These are phyloP conservation scores for Odontothrips loti DNA, from an alignment of 2,888 invertebrate species.

Conservation along the genomic window DNA sequence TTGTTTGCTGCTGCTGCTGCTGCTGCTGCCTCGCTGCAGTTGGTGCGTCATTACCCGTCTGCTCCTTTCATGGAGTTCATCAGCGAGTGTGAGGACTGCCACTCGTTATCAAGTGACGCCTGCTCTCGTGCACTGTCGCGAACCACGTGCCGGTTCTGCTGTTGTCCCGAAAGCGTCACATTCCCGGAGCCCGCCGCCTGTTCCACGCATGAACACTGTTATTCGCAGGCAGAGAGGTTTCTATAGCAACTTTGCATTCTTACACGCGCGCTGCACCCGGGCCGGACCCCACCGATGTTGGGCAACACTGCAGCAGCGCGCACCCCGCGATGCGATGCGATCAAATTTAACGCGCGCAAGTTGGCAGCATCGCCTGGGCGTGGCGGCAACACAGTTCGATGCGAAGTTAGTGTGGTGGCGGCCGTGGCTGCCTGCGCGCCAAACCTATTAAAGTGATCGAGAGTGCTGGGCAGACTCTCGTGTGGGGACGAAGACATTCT, in stretches of 20 bases:
- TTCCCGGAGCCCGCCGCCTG: background rate
- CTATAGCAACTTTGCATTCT: background rate
- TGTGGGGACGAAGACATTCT: too few relatives aligned
- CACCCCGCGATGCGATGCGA: slow-evolving; percentile 3
- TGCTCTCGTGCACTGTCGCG: too few relatives aligned
- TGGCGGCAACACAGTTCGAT: background rate
- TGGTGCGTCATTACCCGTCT: background rate
- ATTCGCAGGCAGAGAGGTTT: too few relatives aligned
- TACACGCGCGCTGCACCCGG: too few relatives aligned
- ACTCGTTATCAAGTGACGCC: background rate
- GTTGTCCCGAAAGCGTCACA: too few relatives aligned
- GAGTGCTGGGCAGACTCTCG: background rate
- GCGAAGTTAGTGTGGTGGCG: too few relatives aligned
- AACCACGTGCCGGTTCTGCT: too few relatives aligned
- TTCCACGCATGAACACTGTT: background rate
- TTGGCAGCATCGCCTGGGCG: slow-evolving; percentile 20
- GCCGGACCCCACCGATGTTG: background rate
- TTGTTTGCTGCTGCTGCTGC: too few relatives aligned
- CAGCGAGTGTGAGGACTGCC: background rate
- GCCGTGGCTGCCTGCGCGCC: background rate
- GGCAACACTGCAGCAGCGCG: background rate
- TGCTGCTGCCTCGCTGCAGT: too few relatives aligned
- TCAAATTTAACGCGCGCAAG: slow-evolving; percentile 17
- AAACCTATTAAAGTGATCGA: slow-evolving; percentile 9
- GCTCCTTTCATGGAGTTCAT: slow-evolving; percentile 16